Conservation (phyloP, 2,888 invertebrate genomes). For the Adelognathus sp. region DNA sequence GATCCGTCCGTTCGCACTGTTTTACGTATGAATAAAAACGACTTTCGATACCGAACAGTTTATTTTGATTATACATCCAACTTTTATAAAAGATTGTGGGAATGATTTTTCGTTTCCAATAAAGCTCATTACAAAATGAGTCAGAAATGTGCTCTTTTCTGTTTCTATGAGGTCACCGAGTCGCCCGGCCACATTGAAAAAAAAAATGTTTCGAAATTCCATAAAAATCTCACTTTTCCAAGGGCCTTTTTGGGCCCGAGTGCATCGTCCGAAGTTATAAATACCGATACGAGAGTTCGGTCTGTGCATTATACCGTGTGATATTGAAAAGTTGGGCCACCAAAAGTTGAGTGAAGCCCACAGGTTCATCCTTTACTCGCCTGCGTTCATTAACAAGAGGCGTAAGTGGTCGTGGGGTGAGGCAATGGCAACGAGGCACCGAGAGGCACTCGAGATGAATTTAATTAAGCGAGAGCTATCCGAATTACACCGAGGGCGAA, state of each 20-base stretch:
- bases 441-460: conserved; percentile 18
- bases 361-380: conserved; percentile 5
- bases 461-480: conserved; percentile 31
- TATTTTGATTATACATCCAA: neutral
- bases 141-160: neutral
- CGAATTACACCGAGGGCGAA: conserved; percentile 3
- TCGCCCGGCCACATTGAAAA: neutral
- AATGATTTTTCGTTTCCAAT: neutral
- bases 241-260: neutral
- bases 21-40: neutral
- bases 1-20: neutral
- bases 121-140: neutral
- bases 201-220: neutral
- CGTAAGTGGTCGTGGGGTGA: neutral
- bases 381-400: conserved; percentile 7
- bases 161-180: neutral
- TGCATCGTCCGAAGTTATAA: neutral
- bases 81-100: too few relatives aligned
- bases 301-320: neutral
- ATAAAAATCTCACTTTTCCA: neutral
- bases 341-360: neutral
- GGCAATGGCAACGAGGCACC: neutral
- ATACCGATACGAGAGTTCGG: neutral
- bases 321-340: conserved; percentile 10
- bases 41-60: neutral